phyloP scores from a whole-genome alignment of 2,113 vertebrate species.

The Microtus richardsoni region DNA sequence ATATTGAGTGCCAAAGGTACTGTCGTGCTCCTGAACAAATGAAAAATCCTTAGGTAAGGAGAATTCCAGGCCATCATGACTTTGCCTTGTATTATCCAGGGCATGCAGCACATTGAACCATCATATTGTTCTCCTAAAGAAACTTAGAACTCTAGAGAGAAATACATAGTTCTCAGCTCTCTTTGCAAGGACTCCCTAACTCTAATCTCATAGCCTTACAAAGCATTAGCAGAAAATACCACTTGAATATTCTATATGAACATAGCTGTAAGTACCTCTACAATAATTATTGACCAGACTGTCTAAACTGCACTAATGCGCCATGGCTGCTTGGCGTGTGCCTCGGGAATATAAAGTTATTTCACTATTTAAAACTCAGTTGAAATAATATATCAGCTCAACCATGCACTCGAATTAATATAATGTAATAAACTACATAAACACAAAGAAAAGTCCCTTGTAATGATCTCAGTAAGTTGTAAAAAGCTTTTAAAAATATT shows the following conservation, averaged over 20 bases:
- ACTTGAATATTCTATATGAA: not conserved
- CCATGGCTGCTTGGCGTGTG: not conserved
- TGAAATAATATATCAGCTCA: not conserved
- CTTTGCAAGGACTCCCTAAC: not conserved
- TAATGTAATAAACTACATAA: not conserved
- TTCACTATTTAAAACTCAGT: not conserved
- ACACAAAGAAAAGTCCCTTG: not conserved
- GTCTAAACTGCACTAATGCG: not conserved
- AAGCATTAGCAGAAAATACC: not conserved
- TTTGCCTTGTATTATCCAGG: not conserved
- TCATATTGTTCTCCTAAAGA: not conserved
- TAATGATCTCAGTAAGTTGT: not conserved
- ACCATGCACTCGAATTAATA: not conserved
- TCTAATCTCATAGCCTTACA: not conserved
- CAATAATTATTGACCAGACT: not conserved
- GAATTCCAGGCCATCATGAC: not conserved
- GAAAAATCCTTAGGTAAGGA: not conserved
- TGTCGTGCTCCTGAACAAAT: not conserved
- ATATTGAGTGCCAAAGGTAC: not conserved
- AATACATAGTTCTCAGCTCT: accelerated
- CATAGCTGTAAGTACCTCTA: not conserved
- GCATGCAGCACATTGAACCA: not conserved
- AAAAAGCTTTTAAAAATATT: not conserved
- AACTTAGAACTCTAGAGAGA: not conserved
- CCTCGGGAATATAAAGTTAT: not conserved